Conservation (phyloP, 2,113 vertebrate genomes). For the Nyctereutes procyonoides region DNA sequence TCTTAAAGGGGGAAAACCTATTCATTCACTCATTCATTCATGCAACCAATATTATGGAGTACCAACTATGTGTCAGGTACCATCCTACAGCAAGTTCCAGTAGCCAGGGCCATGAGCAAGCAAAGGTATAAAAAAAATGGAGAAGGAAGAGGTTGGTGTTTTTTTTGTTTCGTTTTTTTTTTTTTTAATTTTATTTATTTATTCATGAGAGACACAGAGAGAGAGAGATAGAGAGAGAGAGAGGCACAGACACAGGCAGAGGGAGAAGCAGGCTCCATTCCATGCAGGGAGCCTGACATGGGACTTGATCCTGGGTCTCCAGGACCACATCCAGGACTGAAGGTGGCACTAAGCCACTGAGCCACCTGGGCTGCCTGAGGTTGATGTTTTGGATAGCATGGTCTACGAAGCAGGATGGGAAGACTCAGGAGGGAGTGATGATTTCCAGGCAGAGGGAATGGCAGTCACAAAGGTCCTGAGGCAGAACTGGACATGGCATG, state of each 20-base stretch:
- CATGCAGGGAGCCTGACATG: no score
- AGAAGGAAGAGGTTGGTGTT: background rate
- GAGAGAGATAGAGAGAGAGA: no score
- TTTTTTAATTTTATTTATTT: no score
- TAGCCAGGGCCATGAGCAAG: background rate
- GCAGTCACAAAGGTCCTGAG: background rate
- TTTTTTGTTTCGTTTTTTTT: no score
- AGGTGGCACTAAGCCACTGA: no score
- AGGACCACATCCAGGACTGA: no score
- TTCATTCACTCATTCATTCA: background rate
- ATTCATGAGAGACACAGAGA: no score
- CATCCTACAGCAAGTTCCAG: background rate
- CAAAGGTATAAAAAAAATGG: background rate
- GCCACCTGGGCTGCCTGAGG: no score
- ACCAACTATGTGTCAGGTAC: background rate
- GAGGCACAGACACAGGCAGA: no score
- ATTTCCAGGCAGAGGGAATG: background rate
- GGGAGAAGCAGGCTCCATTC: no score
- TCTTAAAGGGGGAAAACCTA: background rate
- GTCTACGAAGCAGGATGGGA: background rate
- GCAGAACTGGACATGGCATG: background rate
- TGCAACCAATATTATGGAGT: background rate
- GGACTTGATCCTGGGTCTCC: no score
- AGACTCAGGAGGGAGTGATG: background rate
- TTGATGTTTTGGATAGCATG: background rate